These are phyloP conservation scores for Chrysomela aeneicollis DNA, from an alignment of 2,888 invertebrate genomes.

Conservation along the genomic window DNA sequence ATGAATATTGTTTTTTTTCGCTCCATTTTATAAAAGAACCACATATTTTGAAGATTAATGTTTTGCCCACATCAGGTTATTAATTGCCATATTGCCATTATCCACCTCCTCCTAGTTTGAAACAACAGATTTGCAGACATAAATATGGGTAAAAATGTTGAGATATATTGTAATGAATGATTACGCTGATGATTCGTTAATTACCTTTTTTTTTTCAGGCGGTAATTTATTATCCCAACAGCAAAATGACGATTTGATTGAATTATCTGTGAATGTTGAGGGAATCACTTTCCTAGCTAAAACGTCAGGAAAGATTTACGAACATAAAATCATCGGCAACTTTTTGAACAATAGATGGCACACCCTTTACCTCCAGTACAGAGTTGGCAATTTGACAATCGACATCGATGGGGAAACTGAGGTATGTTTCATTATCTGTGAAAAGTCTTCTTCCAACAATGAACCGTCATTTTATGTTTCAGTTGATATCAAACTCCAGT, in stretches of 20 bases:
- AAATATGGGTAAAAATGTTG: no score
- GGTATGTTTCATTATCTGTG: constrained; percentile 61
- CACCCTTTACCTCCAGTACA: constrained; percentile 72
- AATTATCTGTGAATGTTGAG: constrained; percentile 58
- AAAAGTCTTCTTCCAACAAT: constrained; percentile 4
- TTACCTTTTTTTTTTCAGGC: constrained; percentile 63
- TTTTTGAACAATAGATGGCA: constrained; percentile 86
- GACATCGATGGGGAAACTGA: constrained; percentile 63
- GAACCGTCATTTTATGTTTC: constrained; percentile 43
- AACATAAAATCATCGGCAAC: constrained; percentile 72
- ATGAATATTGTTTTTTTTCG: no score
- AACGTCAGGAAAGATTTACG: constrained; percentile 62
- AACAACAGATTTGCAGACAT: no score
- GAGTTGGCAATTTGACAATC: constrained; percentile 67
- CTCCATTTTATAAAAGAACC: no score
- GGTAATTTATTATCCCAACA: constrained; percentile 76
- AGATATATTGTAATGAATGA: no score
- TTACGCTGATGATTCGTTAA: no score
- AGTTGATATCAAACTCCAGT: constrained; percentile 81
- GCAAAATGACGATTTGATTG: constrained; percentile 64
- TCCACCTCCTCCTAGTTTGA: no score
- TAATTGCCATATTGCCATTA: no score
- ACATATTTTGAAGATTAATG: no score
- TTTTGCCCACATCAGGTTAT: no score
- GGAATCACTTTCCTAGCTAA: constrained; percentile 64